phyloP scores from a whole-genome alignment of 2,888 invertebrate species.

The Metacarcinus magister region DNA sequence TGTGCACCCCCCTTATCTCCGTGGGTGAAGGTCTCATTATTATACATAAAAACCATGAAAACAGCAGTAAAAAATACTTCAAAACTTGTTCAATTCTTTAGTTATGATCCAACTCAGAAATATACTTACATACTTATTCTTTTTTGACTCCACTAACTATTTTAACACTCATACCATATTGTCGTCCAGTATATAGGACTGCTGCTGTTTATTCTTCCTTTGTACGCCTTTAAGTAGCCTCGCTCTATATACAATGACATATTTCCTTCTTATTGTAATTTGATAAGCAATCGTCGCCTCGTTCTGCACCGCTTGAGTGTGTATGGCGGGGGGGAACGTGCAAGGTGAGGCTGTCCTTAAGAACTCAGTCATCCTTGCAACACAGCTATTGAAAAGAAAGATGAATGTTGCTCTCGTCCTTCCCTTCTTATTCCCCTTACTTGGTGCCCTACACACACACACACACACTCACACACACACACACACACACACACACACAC shows the following conservation, averaged over 20 bases:
- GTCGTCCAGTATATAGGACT: too few species aligned
- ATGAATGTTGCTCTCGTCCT: neutral
- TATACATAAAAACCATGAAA: neutral
- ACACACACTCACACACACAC: neutral
- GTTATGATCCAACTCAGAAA: too few species aligned
- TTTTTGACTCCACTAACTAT: too few species aligned
- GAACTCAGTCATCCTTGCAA: neutral
- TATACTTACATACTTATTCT: too few species aligned
- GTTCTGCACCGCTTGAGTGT: neutral
- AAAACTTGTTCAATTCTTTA: too few species aligned
- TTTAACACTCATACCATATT: too few species aligned
- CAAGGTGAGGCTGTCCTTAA: neutral
- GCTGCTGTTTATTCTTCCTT: too few species aligned
- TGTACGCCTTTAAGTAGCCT: too few species aligned
- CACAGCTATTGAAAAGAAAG: neutral
- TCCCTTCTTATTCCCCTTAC: neutral
- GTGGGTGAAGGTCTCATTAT: neutral
- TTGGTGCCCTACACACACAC: neutral
- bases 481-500: slow-evolving; percentile 19
- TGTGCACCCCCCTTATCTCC: neutral
- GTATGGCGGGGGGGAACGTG: neutral
- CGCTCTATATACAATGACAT: too few species aligned
- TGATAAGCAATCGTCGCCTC: neutral
- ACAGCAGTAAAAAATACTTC: neutral
- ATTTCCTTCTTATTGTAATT: too few species aligned